Conservation (phyloP, 2,888 invertebrate genomes). For the Diloba caeruleocephala region DNA sequence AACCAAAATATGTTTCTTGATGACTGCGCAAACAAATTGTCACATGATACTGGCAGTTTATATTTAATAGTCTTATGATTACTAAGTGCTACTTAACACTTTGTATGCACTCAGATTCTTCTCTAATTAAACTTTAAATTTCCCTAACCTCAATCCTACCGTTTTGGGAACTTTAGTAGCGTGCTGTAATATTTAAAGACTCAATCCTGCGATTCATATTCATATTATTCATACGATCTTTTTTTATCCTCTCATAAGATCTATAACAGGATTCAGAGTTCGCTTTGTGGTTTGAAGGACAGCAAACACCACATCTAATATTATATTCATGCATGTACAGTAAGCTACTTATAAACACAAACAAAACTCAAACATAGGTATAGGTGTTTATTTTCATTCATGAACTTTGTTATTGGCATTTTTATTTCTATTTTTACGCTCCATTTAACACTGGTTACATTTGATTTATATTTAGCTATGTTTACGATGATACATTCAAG, state of each 20-base stretch:
- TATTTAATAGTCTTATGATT: no score
- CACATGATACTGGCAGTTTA: no score
- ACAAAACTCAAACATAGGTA: slow-evolving; percentile 7
- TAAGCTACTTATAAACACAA: slow-evolving; percentile 28
- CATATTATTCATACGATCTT: no score
- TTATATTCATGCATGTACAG: slow-evolving; percentile 31
- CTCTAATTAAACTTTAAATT: no score
- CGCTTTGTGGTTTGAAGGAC: slow-evolving; percentile 23
- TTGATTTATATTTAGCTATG: slow-evolving; percentile 24
- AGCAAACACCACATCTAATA: slow-evolving; percentile 19
- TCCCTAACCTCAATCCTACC: no score
- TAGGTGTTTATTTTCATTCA: slow-evolving; percentile 26
- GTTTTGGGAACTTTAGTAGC: no score
- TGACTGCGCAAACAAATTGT: no score
- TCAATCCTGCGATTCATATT: no score
- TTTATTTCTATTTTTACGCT: slow-evolving; percentile 36
- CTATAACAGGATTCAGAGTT: slow-evolving; percentile 12
- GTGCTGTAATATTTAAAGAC: no score
- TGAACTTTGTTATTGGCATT: slow-evolving; percentile 28
- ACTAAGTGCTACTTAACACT: no score
- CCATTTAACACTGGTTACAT: slow-evolving; percentile 22
- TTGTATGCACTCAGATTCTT: no score
- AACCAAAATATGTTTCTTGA: no score
- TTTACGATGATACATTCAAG: slow-evolving; percentile 25
- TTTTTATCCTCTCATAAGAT: slow-evolving; percentile 8